Evolutionary conservation across 2,113 vertebrate genomes (phyloP).

Genomic region (Hystrix cristata): DNA sequence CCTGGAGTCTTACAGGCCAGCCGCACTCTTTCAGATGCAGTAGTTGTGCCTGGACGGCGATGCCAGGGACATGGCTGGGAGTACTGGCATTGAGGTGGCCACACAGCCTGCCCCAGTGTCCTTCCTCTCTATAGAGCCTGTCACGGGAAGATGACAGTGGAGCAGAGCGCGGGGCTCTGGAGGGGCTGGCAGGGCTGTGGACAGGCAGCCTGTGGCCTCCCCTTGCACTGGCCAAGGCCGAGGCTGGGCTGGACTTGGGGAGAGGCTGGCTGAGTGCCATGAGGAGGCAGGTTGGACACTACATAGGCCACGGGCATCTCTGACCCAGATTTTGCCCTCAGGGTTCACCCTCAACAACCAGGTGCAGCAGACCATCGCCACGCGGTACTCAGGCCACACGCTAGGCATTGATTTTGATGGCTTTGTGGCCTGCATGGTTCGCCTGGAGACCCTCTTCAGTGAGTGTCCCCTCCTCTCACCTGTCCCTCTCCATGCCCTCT

Average conservation of each 20-base stretch:
- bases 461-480: constrained; percentile 78
- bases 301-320: background rate
- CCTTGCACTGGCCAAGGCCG: background rate
- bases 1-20: too few species aligned
- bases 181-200: background rate
- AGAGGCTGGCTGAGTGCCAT: background rate
- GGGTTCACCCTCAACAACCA: constrained; percentile 92
- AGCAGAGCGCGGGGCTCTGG: background rate
- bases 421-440: constrained; percentile 92
- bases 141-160: background rate
- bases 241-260: background rate
- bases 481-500: background rate
- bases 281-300: background rate
- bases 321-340: constrained; percentile 72
- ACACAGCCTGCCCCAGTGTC: background rate
- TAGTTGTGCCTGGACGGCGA: background rate
- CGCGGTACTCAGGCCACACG: constrained; percentile 86
- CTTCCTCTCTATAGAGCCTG: background rate
- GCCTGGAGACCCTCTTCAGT: constrained; percentile 95
- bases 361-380: constrained; percentile 91
- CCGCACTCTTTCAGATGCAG: background rate
- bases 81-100: background rate
- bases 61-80: too few species aligned
- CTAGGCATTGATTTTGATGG: constrained; percentile 93
- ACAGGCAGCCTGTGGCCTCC: background rate